Percentiles rank a stretch among this genome's conserved stretches.
These are phyloP conservation scores for Oriolus oriolus DNA, from an alignment of 2,113 vertebrate genomes.

Conservation along the genomic window DNA sequence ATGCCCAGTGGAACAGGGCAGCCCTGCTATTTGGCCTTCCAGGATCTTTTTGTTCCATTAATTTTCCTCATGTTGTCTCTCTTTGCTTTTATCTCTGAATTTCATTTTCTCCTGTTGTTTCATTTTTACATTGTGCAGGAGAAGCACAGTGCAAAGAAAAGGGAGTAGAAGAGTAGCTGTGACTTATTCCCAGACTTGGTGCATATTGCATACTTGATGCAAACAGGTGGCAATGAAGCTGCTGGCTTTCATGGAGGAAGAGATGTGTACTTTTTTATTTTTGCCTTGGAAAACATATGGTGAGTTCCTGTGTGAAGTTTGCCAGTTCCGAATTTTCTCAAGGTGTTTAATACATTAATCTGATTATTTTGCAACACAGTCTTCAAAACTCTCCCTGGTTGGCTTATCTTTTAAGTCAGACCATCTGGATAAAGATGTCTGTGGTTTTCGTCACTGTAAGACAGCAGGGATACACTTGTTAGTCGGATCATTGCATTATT, in stretches of 20 bases:
- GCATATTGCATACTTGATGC: background rate
- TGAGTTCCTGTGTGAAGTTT: background rate
- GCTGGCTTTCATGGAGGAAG: background rate
- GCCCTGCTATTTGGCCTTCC: background rate
- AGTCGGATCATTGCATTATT: background rate
- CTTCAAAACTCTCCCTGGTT: background rate
- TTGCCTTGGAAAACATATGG: background rate
- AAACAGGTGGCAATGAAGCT: background rate
- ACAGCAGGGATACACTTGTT: background rate
- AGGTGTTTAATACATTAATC: background rate
- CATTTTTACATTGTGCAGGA: background rate
- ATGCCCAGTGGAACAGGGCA: background rate
- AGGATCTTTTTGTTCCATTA: background rate
- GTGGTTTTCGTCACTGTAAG: background rate
- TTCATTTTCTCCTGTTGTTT: background rate
- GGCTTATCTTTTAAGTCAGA: background rate
- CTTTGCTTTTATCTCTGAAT: background rate
- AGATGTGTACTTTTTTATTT: background rate
- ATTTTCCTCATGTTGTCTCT: background rate
- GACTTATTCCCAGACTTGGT: background rate
- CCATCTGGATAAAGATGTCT: background rate
- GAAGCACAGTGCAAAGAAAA: background rate
- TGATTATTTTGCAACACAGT: background rate
- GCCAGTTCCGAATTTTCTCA: background rate
- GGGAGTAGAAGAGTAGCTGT: rapidly evolving